Base-by-base conservation (phyloP, 1,140 invertebrate genomes). In the Heliconius hewitsoni region DNA sequence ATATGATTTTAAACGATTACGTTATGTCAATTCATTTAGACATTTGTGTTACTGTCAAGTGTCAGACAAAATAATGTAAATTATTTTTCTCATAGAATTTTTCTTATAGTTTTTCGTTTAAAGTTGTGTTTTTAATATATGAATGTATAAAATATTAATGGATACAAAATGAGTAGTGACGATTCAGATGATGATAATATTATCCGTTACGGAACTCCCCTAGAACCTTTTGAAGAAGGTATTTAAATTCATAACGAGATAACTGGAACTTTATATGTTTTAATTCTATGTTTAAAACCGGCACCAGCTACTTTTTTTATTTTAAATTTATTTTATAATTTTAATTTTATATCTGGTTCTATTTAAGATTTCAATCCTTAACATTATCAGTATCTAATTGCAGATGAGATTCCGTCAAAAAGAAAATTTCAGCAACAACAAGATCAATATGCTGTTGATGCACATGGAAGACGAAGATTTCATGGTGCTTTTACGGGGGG, bases 401-500 rank as follows among this genome's bases (percentile, higher is more conserved):
- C 84, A 98, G 97, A 98, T 93, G 96, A 96, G 81, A 91, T 98
- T 66, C 96, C 97, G 4, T 95, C 96, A 70, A 98, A 98, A 88
- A 98, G 97, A 84, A 97, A 98, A 16, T 95, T 97, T 37, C 94
- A 96, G n/a, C 94, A 98, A 72, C 97, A 98, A 93, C 42, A 89
- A 5, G 98, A 99, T 87, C 98, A 99, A 93, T 96, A 97, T 86
- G 99, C 97, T 0, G 97, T 96, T 73, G 99, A 99, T 94, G 97
- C 97, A 73, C 96, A 98, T 93, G 99, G 99, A 2, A 95, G 98
- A 84, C 95, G 98, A 39, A 94, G 99, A 85, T 99, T 99, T 94
- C 99, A 99, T 95, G 99, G 99, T 55, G 99, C 99, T 0, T 99
- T 99, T 91, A 99, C 99, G 8, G 99, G 99, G 3, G 99, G 99